Evolutionary conservation across 1,140 invertebrate genomes (phyloP).

Genomic region (Bombus confusus): DNA sequence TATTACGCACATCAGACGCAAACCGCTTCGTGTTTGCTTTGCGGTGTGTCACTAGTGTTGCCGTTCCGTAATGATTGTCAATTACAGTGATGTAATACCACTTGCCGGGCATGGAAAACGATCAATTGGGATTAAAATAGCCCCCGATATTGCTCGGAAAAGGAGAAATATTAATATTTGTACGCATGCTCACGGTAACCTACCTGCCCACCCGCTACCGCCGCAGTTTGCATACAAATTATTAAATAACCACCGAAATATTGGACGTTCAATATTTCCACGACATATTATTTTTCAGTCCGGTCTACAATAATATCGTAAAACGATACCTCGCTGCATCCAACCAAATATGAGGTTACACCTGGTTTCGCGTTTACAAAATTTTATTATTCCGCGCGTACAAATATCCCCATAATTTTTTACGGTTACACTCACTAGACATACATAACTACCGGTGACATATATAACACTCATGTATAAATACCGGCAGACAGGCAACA

Average conservation of each 20-base stretch:
- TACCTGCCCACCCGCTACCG: not conserved
- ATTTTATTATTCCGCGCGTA: slow-evolving; percentile 34
- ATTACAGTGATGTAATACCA: slow-evolving; percentile 49
- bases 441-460: not conserved
- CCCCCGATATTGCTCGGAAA: not conserved
- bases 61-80: slow-evolving; percentile 54
- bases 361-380: slow-evolving; percentile 11
- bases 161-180: slow-evolving; percentile 37
- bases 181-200: not conserved
- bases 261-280: slow-evolving; percentile 9
- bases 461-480: not conserved
- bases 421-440: not conserved
- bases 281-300: slow-evolving; percentile 1
- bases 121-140: slow-evolving; percentile 50
- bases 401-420: slow-evolving; percentile 41
- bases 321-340: slow-evolving; percentile 18
- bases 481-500: not conserved
- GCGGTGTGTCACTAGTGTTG: slow-evolving; percentile 46
- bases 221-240: slow-evolving; percentile 1
- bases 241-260: slow-evolving; percentile 33
- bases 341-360: slow-evolving; percentile 30
- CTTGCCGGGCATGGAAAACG: slow-evolving; percentile 24
- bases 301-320: slow-evolving; percentile 29
- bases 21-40: slow-evolving; percentile 27
- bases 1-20: slow-evolving; percentile 54